Conservation (phyloP, 30 jellyfish, hydroid and myxozoan species). For the Cassiopea andromeda region DNA sequence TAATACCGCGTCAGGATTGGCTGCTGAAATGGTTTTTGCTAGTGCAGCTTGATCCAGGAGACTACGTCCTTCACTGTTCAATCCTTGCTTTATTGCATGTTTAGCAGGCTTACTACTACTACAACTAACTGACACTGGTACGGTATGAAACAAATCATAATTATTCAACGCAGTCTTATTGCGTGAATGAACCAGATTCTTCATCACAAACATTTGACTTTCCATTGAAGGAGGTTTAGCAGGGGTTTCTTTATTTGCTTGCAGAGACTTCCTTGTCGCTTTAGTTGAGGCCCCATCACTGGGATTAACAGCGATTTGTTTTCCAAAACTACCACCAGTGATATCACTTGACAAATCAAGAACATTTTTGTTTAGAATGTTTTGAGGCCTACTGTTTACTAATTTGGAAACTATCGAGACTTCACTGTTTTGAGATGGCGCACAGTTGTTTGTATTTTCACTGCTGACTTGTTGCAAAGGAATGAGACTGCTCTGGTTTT, state of each 20-base stretch:
- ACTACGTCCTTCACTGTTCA: neutral
- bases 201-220: slow-evolving; percentile 74
- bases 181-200: slow-evolving; percentile 59
- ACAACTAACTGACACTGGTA: neutral
- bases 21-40: neutral
- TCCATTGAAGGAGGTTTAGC: slow-evolving; percentile 59
- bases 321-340: neutral
- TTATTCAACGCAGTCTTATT: neutral
- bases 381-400: slow-evolving; percentile 1
- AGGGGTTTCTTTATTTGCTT: neutral
- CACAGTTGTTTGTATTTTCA: neutral
- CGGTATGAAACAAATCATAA: neutral
- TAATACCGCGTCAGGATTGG: neutral
- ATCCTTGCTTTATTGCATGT: neutral
- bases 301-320: neutral
- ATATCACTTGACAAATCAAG: neutral
- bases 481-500: neutral
- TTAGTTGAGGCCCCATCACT: neutral
- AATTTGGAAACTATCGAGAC: neutral
- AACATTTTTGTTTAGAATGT: neutral
- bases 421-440: neutral
- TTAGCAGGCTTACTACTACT: neutral
- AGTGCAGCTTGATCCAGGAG: neutral
- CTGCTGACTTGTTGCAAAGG: neutral
- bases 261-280: neutral